These are phyloP conservation scores for Scolopax bukidnonensis DNA, from an alignment of 2,797 vertebrate genomes.

Conservation along the genomic window DNA sequence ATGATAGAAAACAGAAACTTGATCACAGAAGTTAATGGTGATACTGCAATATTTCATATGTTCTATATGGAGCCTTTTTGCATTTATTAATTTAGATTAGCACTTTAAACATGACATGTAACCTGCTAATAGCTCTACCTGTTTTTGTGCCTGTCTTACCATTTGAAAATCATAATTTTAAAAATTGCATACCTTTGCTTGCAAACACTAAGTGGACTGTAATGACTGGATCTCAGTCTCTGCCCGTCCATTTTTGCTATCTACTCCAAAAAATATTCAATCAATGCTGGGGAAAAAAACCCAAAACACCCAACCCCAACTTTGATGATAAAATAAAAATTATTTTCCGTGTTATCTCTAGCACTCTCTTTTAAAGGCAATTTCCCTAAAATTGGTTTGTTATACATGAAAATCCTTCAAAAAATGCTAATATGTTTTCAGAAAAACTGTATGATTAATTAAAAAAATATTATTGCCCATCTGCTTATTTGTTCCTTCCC, in stretches of 20 bases:
- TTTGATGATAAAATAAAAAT: not conserved
- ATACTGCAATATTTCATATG: not conserved
- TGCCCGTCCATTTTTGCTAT: not conserved
- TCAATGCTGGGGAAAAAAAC: not conserved
- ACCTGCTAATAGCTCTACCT: not conserved
- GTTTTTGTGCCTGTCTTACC: not conserved
- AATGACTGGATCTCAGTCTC: not conserved
- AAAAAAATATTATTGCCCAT: not conserved
- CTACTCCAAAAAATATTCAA: not conserved
- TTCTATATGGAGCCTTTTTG: not conserved
- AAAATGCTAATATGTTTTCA: not conserved
- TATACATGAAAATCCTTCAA: not conserved
- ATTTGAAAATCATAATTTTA: not conserved
- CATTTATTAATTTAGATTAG: conserved; percentile 4
- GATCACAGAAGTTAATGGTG: not conserved
- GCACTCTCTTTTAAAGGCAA: not conserved
- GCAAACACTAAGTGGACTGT: not conserved
- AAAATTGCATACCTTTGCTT: not conserved
- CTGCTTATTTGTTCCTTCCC: not conserved
- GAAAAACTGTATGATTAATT: not conserved
- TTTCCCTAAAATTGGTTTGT: not conserved
- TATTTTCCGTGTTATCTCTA: not conserved
- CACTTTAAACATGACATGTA: not conserved
- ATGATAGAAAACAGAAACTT: not conserved
- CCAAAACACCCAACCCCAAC: not conserved